Conservation (phyloP, 2,113 vertebrate species). For the Cyprichromis sp. region DNA sequence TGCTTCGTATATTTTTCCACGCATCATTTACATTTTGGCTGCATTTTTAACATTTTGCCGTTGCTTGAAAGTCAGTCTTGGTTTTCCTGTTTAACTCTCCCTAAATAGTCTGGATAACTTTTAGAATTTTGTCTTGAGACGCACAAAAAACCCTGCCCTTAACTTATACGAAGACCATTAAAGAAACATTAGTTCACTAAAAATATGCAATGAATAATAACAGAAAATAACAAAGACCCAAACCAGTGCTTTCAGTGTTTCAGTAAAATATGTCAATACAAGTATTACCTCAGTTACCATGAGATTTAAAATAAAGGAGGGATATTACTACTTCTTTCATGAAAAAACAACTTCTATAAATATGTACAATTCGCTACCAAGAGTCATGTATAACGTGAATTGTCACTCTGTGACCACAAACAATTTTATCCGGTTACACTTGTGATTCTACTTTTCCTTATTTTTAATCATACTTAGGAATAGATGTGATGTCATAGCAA, state of each 20-base stretch:
- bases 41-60: background rate
- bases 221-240: background rate
- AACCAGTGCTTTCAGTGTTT: background rate
- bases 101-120: background rate
- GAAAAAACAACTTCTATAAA: background rate
- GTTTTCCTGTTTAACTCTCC: background rate
- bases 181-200: background rate
- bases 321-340: background rate
- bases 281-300: background rate
- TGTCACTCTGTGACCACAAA: background rate
- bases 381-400: background rate
- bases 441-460: background rate
- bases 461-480: background rate
- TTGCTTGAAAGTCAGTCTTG: background rate
- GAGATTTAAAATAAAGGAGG: background rate
- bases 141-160: accelerated
- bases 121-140: background rate
- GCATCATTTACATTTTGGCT: background rate
- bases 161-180: background rate
- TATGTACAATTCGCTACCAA: background rate
- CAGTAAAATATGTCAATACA: background rate
- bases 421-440: background rate
- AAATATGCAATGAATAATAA: background rate
- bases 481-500: background rate
- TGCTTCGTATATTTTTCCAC: background rate